Conservation (phyloP, 2,797 vertebrate genomes). For the Lophius americanus region DNA sequence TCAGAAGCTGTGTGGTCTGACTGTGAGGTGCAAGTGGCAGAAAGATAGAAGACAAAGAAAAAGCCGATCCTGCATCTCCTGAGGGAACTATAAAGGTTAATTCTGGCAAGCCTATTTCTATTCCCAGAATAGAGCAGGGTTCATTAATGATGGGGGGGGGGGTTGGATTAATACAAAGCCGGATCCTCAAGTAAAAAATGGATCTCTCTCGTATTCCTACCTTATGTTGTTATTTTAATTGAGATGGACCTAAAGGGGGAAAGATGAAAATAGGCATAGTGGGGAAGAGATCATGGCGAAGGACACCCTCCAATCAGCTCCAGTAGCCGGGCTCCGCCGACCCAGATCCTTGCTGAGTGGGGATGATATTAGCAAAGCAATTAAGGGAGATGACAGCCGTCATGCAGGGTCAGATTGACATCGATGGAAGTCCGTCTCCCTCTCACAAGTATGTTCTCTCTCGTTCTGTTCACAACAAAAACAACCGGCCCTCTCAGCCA, state of each 20-base stretch:
- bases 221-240: constrained; percentile 55
- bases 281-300: constrained; percentile 54
- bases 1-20: constrained; percentile 23
- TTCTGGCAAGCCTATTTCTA: constrained; percentile 55
- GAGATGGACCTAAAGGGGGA: constrained; percentile 31
- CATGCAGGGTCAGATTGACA: constrained; percentile 77
- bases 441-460: constrained; percentile 22
- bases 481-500: constrained; percentile 64
- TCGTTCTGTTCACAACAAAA: constrained; percentile 64
- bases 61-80: constrained; percentile 53
- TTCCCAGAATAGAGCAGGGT: constrained; percentile 59
- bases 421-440: constrained; percentile 64
- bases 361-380: constrained; percentile 83
- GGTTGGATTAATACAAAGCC: constrained; percentile 50
- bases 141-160: constrained; percentile 48
- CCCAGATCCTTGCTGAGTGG: constrained; percentile 78
- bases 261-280: constrained; percentile 7
- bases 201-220: constrained; percentile 23
- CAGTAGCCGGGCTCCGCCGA: constrained; percentile 69
- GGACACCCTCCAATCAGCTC: constrained; percentile 64
- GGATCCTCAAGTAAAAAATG: constrained; percentile 40
- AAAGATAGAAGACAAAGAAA: constrained; percentile 27
- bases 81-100: constrained; percentile 66
- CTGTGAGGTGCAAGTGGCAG: constrained; percentile 35
- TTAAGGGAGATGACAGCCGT: constrained; percentile 84